Evolutionary conservation across 1,140 invertebrate genomes (phyloP), one percentile per base, ranked within the genome.

Genomic region (Tribolium madens): DNA sequence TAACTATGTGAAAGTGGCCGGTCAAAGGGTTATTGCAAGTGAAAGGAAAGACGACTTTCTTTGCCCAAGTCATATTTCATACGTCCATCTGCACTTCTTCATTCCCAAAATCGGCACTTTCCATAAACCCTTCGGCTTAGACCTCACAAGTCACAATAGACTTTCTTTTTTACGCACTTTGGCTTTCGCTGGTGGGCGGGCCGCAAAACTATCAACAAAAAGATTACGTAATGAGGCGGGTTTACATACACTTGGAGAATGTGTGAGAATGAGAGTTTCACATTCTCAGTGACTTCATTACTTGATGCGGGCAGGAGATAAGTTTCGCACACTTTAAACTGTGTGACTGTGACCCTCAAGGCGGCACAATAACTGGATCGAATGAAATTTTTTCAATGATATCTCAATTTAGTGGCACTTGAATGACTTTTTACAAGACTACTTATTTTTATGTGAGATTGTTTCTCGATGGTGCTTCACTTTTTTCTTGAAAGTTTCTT

Each of bases 41-140:
- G 73, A 75, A 75, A 75, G 73, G 73, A 69, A 68, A 75, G 36
- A 46, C 31, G 36, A 74, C 72, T 74, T 74, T 74, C 72, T 74
- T 74, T 36, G 17, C 31, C 4, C 33, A 57, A 12, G 71, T 53
- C 33, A 74, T 74, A 74, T 74, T 74, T 74, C 72, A 74, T 57
- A 18, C 17, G 14, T 57, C 17, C 15, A 57, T 57, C 52, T 57
- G 52, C 17, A 57, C 52, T 17, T 3, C 18, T 21, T 7, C 17
- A 57, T 57, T 57, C 52, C 48, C 48, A 50, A 50, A 50, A 50
- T 15, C 48, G 13, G 48, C 48, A 13, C 48, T 57, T 57, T 57
- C 17, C 9, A 57, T 31, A 60, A 26, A 26, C 18, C 53, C 53
- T 26, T 60, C 53, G 18, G 50, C 18, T 31, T 60, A 31, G 53